Evolutionary conservation across 23 tunicate species (phyloP).

Genomic region (Halocynthia roretzi): DNA sequence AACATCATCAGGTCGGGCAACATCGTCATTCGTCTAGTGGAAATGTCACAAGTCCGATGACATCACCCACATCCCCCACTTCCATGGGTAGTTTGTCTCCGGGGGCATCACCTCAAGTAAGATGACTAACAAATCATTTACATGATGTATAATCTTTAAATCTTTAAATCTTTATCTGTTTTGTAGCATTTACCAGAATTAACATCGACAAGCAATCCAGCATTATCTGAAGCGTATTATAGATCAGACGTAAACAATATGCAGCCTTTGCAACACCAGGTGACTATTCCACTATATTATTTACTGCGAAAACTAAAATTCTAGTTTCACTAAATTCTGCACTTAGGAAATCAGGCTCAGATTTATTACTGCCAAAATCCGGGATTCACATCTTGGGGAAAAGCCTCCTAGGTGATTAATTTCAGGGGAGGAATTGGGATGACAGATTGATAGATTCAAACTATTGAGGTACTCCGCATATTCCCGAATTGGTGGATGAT

Average conservation of each 20-base stretch:
- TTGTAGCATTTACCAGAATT: constrained; percentile 67
- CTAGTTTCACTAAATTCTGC: background rate
- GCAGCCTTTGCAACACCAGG: constrained; percentile 88
- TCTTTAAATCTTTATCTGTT: background rate
- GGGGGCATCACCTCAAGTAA: constrained; percentile 76
- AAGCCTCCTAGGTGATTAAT: too few species aligned
- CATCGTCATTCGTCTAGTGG: constrained; percentile 36
- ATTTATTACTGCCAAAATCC: too few species aligned
- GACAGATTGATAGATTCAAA: too few species aligned
- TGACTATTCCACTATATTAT: constrained; percentile 8
- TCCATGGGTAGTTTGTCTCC: constrained; percentile 69
- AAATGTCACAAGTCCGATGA: constrained; percentile 66
- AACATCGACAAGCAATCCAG: constrained; percentile 58
- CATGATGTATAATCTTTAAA: background rate
- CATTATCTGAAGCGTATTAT: constrained; percentile 61
- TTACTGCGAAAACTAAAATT: background rate
- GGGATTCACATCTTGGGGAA: too few species aligned
- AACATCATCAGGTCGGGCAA: constrained; percentile 25
- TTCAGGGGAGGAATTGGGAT: too few species aligned
- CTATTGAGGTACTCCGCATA: too few species aligned
- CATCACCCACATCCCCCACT: constrained; percentile 92
- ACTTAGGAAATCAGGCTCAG: background rate
- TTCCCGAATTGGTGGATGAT: too few species aligned
- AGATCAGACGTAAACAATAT: constrained; percentile 39
- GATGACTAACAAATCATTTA: background rate